A percentile compares a stretch with the other conserved stretches of the same genome.
phyloP scores from a whole-genome alignment of 2,797 vertebrate species.

The Sylvia borin region DNA sequence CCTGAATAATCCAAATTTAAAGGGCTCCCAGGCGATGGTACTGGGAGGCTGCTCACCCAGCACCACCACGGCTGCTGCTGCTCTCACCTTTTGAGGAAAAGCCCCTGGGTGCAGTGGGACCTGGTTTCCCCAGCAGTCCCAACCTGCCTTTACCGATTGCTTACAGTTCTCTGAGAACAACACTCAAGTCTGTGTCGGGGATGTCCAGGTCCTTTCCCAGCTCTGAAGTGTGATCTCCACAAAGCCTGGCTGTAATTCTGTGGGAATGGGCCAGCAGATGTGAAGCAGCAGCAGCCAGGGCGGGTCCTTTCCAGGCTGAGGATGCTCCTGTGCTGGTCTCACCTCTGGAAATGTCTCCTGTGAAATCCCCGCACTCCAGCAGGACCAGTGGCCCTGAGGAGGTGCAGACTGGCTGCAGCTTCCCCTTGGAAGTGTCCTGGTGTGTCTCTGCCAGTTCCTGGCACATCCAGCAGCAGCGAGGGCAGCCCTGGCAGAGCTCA shows the following conservation, averaged over 20 bases:
- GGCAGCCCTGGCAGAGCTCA: neutral
- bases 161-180: neutral
- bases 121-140: neutral
- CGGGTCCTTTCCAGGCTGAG: fast-evolving
- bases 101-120: fast-evolving
- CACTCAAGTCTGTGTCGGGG: neutral
- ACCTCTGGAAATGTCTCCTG: neutral
- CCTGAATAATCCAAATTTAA: neutral
- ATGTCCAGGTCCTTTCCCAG: neutral
- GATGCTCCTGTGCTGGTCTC: neutral
- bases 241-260: neutral
- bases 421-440: neutral
- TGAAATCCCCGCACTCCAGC: neutral
- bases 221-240: neutral
- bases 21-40: neutral
- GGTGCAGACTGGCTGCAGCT: neutral
- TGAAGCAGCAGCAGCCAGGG: neutral
- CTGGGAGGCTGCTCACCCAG: neutral
- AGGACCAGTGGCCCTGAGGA: neutral
- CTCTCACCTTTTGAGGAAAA: neutral
- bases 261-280: neutral
- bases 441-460: neutral
- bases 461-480: neutral
- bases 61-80: neutral
- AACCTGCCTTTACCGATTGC: neutral